phyloP scores from a whole-genome alignment of 2,888 invertebrate species.

The Pyrocoelia pectoralis region DNA sequence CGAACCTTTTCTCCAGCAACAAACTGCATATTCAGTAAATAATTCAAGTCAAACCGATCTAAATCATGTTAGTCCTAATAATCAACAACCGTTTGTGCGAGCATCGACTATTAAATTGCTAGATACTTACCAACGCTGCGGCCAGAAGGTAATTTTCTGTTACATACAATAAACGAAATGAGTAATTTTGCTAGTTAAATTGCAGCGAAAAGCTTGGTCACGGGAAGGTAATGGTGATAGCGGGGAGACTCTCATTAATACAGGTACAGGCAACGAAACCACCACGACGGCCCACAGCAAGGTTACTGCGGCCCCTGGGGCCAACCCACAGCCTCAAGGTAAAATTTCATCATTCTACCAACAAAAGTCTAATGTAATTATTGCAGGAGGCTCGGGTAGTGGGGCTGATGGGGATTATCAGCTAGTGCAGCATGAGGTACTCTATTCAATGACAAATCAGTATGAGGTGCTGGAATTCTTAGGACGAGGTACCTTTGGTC shows the following conservation, averaged over 20 bases:
- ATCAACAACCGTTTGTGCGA: constrained; percentile 68
- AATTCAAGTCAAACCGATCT: constrained; percentile 55
- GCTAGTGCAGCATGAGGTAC: constrained; percentile 97
- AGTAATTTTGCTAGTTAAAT: constrained; percentile 17
- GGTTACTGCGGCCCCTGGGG: constrained; percentile 81
- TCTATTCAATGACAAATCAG: constrained; percentile 96
- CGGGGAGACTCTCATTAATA: constrained; percentile 59
- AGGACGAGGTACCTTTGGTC: constrained; percentile 98
- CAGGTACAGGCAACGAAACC: constrained; percentile 60
- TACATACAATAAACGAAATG: not conserved
- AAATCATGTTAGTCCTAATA: constrained; percentile 50
- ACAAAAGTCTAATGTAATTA: constrained; percentile 41
- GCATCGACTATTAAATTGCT: constrained; percentile 73
- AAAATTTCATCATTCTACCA: constrained; percentile 41
- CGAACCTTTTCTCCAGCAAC: constrained; percentile 54
- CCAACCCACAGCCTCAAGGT: constrained; percentile 71
- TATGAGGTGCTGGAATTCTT: constrained; percentile 98
- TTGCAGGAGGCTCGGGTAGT: constrained; percentile 76
- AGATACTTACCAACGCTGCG: constrained; percentile 73
- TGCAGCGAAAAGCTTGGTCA: constrained; percentile 70
- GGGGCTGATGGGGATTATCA: constrained; percentile 98
- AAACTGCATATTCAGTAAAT: constrained; percentile 59
- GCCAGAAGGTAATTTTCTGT: constrained; percentile 68
- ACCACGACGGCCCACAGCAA: constrained; percentile 85
- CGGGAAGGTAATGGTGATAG: constrained; percentile 70